Conservation (phyloP, 2,888 invertebrate genomes). For the Pollenia labialis region DNA sequence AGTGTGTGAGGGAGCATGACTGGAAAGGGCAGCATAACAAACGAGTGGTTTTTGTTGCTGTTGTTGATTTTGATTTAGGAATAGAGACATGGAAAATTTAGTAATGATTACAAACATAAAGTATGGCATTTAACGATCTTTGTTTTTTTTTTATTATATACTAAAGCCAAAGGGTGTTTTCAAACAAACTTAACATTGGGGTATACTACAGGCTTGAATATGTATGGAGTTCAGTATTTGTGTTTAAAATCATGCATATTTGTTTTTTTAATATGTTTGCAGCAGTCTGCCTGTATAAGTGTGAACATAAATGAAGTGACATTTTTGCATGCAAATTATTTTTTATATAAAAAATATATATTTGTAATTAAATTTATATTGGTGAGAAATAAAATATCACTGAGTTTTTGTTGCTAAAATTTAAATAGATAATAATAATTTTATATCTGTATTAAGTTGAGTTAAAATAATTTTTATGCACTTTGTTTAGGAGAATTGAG, state of each 20-base stretch:
- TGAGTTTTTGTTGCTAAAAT: background rate
- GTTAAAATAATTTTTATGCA: no score
- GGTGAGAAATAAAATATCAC: background rate
- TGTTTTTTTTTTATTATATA: background rate
- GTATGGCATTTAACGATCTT: constrained; percentile 43
- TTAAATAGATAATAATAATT: no score
- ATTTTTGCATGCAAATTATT: constrained; percentile 17
- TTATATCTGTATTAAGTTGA: no score
- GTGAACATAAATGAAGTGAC: constrained; percentile 2
- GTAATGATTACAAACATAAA: constrained; percentile 46
- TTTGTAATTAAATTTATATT: constrained; percentile 16
- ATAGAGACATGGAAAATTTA: background rate
- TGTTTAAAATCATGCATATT: no score
- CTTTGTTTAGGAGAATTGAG: no score
- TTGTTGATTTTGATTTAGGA: background rate
- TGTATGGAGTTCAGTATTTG: no score
- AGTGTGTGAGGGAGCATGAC: background rate
- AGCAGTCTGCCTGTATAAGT: no score
- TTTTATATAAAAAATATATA: constrained; percentile 13
- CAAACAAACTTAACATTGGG: constrained; percentile 37
- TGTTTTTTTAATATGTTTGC: no score
- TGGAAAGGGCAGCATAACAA: background rate
- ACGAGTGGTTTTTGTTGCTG: background rate
- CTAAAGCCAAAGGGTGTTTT: constrained; percentile 47
- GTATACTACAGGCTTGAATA: background rate